Conservation (phyloP, 2,797 vertebrate species). For the Sebastes hubbsi region DNA sequence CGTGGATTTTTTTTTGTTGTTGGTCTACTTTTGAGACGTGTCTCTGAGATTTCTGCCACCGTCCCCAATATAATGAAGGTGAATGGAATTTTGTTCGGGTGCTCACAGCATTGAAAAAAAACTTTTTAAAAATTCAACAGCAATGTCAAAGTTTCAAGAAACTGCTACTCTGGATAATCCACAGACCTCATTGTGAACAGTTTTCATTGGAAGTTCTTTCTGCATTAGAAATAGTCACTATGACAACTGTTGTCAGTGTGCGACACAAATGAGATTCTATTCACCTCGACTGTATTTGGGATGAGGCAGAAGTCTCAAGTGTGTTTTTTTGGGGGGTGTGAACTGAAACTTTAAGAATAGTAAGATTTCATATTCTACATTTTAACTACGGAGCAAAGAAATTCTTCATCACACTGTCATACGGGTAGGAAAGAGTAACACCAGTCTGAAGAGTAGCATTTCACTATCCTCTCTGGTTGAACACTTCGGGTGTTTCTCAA, state of each 20-base stretch:
- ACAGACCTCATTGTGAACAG: not conserved
- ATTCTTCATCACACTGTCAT: not conserved
- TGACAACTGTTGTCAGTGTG: not conserved
- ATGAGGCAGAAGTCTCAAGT: not conserved
- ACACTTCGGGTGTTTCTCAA: too few species aligned
- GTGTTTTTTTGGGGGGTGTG: not conserved
- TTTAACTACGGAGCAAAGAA: not conserved
- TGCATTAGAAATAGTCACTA: not conserved
- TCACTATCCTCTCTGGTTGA: too few species aligned
- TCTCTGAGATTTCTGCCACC: not conserved
- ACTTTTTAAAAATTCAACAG: not conserved
- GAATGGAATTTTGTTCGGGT: not conserved
- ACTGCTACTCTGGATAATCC: not conserved
- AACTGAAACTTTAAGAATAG: not conserved
- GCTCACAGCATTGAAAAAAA: not conserved
- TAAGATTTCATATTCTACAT: not conserved
- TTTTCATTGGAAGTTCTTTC: not conserved
- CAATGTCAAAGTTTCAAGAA: not conserved
- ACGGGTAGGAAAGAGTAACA: not conserved
- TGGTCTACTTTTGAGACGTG: not conserved
- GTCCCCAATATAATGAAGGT: not conserved
- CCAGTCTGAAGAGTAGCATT: not conserved
- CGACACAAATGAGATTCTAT: not conserved
- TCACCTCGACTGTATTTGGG: not conserved
- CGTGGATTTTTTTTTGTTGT: not conserved